Evolutionary conservation across 2,797 vertebrate species (phyloP), one percentile per base, ranked within the genome.

Genomic region (Arrhamphus sclerolepis): DNA sequence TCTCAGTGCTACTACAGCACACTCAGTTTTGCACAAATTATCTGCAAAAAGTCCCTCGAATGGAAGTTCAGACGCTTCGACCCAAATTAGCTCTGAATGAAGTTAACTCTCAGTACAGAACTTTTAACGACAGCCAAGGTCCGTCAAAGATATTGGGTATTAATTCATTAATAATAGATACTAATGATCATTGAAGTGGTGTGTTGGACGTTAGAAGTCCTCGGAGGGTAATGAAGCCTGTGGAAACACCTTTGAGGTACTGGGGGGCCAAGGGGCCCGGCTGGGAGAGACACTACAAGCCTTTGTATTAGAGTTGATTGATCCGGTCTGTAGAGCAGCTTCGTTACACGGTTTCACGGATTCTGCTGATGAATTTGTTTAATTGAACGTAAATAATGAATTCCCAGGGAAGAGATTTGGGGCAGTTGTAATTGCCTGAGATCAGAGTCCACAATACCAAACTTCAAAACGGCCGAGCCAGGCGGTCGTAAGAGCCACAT

Each of bases 311-410:
- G 84, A 83, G 85, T 80, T 88, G 89, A 91, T 90, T 89, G 91
- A 86, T 88, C 72, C 53, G 79, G 83, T 85, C 81, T 70, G 78
- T 21, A 20, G 76, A 70, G 61, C 66, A 11, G 76, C 87, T 86
- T 92, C 88, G 83, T 91, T 92, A 89, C 72, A 67, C 65, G 29
- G 73, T 67, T n/a, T n/a, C n/a, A n/a, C 81, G 38, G 68, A 76
- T 78, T 65, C 85, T 63, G 82, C 83, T 88, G 91, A 93, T 92
- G 89, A 93, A 90, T 94, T 93, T 91, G 89, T 93, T 90, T 92
- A 93, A 93, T 93, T 89, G 90, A 92, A 93, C 85, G 91, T 94
- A 93, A 94, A 93, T 93, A 94, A 94, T 93, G 90, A 93, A 93
- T 94, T 93, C 91, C 90, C 91, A 86, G 80, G 91, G 89, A 94